Base-by-base conservation (phyloP, 2,888 invertebrate species). In the Rotaria sp. region DNA sequence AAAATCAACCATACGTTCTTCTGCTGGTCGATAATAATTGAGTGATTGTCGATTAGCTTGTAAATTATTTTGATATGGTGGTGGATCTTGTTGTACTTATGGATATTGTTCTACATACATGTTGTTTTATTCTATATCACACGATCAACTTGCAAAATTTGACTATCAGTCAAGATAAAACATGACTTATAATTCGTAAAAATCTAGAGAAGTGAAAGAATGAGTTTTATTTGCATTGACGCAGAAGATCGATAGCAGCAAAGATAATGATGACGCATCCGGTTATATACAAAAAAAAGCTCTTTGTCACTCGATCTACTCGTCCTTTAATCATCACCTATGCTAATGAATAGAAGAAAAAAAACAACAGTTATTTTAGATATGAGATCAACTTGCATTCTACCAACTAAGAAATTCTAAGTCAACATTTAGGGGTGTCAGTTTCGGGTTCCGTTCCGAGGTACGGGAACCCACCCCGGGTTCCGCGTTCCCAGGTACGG, bases 301-400 rank as follows among this genome's bases (percentile, higher is more conserved):
- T 67, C 15, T 35, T 67, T 67, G 67, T 67, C 67, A 67, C n/a
- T 38, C 67, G 67, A 35, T 67, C 67, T 67, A 67, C 67, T 67
- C 30, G 18, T 35, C 67, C 38, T 67, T 21, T 67, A 67, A 67
- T 67, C 67, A 67, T 35, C 30, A 35, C 67, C 38, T 38, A 67
- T 35, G 35, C 15, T 67, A 67, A 67, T 67, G 35, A 67, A 38
- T 67, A 67, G 35, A 4, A 35, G n/a, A n/a, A 21, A 50, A 35
- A 67, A 2, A 67, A 67, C 35, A 67, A 35, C 67, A 67, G 35
- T 21, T 21, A 21, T 38, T 67, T 10, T 13, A 35, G 5, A 18
- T 35, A 35, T 38, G 5, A 67, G 38, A 35, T 38, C 67, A 67
- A n/a, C 21, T 67, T 21, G 5, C 3, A 30, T 3, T 35, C 35